These are phyloP conservation scores for Xylota sylvarum DNA, from an alignment of 2,888 invertebrate species.

Conservation along the genomic window DNA sequence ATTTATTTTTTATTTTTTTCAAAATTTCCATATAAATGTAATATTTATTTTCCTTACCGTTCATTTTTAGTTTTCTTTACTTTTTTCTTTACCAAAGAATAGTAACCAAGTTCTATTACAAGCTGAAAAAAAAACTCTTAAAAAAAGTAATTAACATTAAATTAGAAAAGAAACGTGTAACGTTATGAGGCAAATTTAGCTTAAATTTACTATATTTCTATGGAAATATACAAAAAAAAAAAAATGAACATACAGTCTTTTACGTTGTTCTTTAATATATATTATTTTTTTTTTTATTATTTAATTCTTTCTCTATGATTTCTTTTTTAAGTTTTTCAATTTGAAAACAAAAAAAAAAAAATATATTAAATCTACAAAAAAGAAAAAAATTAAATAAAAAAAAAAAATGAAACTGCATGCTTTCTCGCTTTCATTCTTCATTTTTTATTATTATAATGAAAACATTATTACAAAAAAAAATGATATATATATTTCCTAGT, in stretches of 20 bases:
- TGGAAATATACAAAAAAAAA: slow-evolving; percentile 66
- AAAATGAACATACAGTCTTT: slow-evolving; percentile 65
- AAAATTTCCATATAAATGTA: slow-evolving; percentile 59
- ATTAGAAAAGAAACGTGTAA: slow-evolving; percentile 80
- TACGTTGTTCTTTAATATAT: too few species aligned
- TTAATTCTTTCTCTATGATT: slow-evolving; percentile 45
- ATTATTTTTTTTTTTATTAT: slow-evolving; percentile 44
- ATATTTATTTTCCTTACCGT: slow-evolving; percentile 26
- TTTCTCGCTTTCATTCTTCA: slow-evolving; percentile 77
- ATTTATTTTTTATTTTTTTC: slow-evolving; percentile 23
- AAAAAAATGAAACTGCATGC: slow-evolving; percentile 73
- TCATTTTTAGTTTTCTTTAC: slow-evolving; percentile 2
- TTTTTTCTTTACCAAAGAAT: slow-evolving; percentile 46
- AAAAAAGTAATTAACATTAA: slow-evolving; percentile 64
- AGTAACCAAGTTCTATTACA: slow-evolving; percentile 71
- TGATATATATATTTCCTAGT: slow-evolving; percentile 43
- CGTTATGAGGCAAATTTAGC: slow-evolving; percentile 81
- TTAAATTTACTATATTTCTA: slow-evolving; percentile 73
- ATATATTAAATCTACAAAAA: slow-evolving; percentile 59
- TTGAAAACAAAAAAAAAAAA: slow-evolving; percentile 58
- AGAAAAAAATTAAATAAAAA: slow-evolving; percentile 59
- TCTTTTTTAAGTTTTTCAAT: slow-evolving; percentile 53
- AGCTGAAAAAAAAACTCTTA: slow-evolving; percentile 47
- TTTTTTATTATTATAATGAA: slow-evolving; percentile 79
- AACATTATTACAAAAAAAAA: slow-evolving; percentile 46